phyloP scores from a whole-genome alignment of 2,888 invertebrate genomes.

The Myopa tessellatipennis region DNA sequence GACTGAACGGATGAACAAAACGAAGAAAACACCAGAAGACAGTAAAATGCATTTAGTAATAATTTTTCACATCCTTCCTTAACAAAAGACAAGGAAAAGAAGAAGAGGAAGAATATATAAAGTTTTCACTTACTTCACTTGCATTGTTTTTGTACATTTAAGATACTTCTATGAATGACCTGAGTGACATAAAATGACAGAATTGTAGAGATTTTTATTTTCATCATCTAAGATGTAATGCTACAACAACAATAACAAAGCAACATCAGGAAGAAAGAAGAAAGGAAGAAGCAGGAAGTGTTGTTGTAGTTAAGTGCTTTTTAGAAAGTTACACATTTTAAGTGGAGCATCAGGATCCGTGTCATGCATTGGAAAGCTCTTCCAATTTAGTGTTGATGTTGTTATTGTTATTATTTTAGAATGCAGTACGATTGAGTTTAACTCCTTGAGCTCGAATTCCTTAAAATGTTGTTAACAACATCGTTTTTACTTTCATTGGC shows the following conservation, averaged over 20 bases:
- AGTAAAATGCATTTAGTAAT: conserved; percentile 15
- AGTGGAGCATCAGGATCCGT: conserved; percentile 7
- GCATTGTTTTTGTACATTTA: background rate
- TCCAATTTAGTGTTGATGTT: too few relatives aligned
- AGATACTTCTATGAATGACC: background rate
- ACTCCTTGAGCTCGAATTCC: too few relatives aligned
- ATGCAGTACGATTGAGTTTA: too few relatives aligned
- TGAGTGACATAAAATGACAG: conserved; percentile 12
- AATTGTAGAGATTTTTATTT: background rate
- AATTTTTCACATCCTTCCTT: conserved; percentile 9
- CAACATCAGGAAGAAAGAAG: background rate
- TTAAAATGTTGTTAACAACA: background rate
- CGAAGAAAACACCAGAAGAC: background rate
- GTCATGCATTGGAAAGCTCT: background rate
- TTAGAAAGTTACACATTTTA: conserved; percentile 2
- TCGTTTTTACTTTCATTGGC: background rate
- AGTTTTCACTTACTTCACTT: background rate
- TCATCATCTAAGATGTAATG: background rate
- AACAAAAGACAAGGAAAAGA: background rate
- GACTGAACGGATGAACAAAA: background rate
- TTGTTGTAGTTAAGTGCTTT: background rate
- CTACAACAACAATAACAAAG: background rate
- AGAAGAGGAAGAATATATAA: background rate
- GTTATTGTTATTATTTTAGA: too few relatives aligned
- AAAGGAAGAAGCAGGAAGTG: background rate